Conservation (phyloP, 2,113 vertebrate genomes). For the Urocynchramus pylzowi region DNA sequence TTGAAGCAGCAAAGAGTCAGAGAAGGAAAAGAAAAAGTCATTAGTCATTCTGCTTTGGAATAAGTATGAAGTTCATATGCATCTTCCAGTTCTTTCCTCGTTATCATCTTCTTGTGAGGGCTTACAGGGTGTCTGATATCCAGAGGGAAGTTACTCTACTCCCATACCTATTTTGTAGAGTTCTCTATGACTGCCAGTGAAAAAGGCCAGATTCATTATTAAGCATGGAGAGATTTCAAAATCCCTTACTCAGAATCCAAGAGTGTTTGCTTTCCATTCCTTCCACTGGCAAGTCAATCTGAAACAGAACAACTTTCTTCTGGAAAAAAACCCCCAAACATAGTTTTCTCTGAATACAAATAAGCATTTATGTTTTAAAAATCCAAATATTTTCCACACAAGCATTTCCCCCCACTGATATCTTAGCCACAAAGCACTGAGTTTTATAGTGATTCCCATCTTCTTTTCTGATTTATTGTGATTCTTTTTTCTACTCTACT, state of each 20-base stretch:
- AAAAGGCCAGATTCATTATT: neutral
- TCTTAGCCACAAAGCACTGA: neutral
- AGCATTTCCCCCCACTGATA: neutral
- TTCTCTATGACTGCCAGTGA: neutral
- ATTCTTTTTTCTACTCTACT: neutral
- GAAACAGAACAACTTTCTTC: neutral
- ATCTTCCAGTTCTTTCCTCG: neutral
- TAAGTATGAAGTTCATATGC: neutral
- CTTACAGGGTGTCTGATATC: neutral
- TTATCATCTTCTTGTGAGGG: neutral
- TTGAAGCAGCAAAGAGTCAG: neutral
- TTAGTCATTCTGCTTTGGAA: neutral
- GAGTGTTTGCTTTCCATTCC: neutral
- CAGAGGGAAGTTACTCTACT: neutral
- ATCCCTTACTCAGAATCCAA: neutral
- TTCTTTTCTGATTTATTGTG: neutral
- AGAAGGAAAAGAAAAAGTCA: neutral
- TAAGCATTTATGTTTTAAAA: neutral
- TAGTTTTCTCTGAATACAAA: neutral
- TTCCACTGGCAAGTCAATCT: neutral
- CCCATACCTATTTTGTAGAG: neutral
- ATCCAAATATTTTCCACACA: neutral
- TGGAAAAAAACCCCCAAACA: neutral
- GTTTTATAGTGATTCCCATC: neutral
- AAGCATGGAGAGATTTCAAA: neutral